Evolutionary conservation across 2,888 invertebrate genomes (phyloP), one percentile per base, ranked within the genome.

Genomic region (Timema podura): DNA sequence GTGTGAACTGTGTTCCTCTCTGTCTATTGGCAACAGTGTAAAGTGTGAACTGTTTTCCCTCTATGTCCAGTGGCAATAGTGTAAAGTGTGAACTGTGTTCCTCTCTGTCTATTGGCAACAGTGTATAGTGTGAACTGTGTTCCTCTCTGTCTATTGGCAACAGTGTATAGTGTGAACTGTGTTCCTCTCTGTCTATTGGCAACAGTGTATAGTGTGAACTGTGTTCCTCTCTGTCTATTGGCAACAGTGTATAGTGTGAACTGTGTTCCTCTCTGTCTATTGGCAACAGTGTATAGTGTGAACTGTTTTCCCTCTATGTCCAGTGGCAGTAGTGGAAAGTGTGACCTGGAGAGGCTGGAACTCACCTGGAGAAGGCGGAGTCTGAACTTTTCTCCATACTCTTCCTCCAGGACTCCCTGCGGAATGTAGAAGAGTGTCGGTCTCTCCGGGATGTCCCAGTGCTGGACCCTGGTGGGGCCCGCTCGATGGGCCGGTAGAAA

Each of bases 401-500:
- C 80, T 93, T 94, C 74, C 93, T 86, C 95, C 95, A 95, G 30
- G 93, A 94, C 79, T 95, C 94, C 49, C 94, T 86, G 5, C 93
- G 87, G 74, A 93, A 85, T 64, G 86, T 88, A 7, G 82, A 80
- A 15, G 87, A 85, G 76, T 85, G 85, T 67, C 83, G 81, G 67
- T 83, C 81, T 68, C 84, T 78, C 30, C 81, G 75, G 45, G 83
- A 76, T 80, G 69, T 82, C 16, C 70, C 70, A 10, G 75, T 10
- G 78, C 80, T 68, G 80, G 77, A 81, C 15, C 84, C 85, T 73
- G 87, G 74, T 48, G 76, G 72, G 48, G 69, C 85, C 72, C 89
- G 87, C 80, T 95, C 94, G 76, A 96, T 90, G 8, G 96, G 93
- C 67, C 98, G 89, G 83, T 96, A 98, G 83, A 99, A 99, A 83